These are phyloP conservation scores for Pardalotus punctatus DNA, from an alignment of 2,113 vertebrate genomes.

Conservation along the genomic window DNA sequence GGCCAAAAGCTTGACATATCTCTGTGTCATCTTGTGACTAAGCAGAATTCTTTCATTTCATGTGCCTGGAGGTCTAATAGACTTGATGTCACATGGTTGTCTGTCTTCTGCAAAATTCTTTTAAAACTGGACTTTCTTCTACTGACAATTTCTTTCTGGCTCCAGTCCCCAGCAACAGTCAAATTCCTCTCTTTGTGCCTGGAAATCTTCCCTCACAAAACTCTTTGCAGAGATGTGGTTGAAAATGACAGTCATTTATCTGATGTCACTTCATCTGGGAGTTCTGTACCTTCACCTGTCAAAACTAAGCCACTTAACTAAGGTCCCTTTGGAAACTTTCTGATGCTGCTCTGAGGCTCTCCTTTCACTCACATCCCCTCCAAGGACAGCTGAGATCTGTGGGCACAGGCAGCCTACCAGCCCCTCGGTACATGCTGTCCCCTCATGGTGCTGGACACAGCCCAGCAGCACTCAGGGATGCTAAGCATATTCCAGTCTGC, in stretches of 20 bases:
- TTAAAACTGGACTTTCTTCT: conserved; percentile 5
- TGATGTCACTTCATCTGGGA: background rate
- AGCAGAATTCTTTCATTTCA: conserved; percentile 27
- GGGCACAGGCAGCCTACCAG: background rate
- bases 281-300: background rate
- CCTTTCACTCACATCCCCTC: background rate
- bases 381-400: accelerated
- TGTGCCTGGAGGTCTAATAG: background rate
- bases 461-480: background rate
- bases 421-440: accelerated
- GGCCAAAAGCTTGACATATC: background rate
- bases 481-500: background rate
- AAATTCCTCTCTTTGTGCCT: background rate
- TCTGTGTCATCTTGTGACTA: background rate
- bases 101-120: conserved; percentile 21
- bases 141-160: background rate
- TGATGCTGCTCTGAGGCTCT: background rate
- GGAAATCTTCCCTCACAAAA: background rate
- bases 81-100: background rate
- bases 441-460: background rate
- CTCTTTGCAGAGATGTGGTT: background rate
- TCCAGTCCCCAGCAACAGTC: background rate
- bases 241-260: conserved; percentile 35
- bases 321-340: background rate
- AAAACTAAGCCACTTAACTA: background rate